Conservation (phyloP, 2,797 vertebrate species). For the Sebastes steindachneri region DNA sequence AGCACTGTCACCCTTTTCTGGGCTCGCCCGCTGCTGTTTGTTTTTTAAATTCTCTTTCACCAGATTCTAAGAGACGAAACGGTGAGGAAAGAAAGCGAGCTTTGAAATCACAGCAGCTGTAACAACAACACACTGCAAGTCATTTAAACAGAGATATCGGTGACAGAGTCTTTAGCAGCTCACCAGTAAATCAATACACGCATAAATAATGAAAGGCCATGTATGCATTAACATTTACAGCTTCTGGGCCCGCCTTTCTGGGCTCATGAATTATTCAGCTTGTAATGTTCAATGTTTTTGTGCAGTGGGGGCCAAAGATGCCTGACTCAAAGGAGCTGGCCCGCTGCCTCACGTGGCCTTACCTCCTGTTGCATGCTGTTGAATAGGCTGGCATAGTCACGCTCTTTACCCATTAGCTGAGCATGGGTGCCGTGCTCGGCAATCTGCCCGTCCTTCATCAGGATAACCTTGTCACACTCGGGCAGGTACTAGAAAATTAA, state of each 20-base stretch:
- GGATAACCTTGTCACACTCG: conserved; percentile 86
- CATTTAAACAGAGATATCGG: conserved; percentile 62
- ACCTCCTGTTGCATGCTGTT: conserved; percentile 85
- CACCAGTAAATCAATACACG: conserved; percentile 69
- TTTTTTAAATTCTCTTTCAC: conserved; percentile 82
- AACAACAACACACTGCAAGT: conserved; percentile 48
- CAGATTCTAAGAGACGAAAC: conserved; percentile 72
- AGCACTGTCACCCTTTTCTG: conserved; percentile 30
- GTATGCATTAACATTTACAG: conserved; percentile 76
- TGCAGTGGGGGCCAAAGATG: conserved; percentile 52
- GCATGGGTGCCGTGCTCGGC: conserved; percentile 84
- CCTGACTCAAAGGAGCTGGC: conserved; percentile 54
- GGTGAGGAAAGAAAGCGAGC: neutral
- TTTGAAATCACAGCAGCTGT: conserved; percentile 29
- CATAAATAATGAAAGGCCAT: conserved; percentile 74
- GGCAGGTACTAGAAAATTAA: conserved; percentile 82
- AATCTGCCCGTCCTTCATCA: conserved; percentile 89
- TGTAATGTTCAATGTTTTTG: conserved; percentile 62
- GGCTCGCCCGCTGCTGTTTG: conserved; percentile 56
- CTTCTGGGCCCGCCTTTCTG: conserved; percentile 40
- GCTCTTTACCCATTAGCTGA: conserved; percentile 83
- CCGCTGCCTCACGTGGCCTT: conserved; percentile 48
- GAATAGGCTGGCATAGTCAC: conserved; percentile 83
- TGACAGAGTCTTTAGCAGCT: conserved; percentile 67
- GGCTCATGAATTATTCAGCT: conserved; percentile 78